Evolutionary conservation across 2,113 vertebrate genomes (phyloP).

Genomic region (zebrafish (Danio rerio)): DNA sequence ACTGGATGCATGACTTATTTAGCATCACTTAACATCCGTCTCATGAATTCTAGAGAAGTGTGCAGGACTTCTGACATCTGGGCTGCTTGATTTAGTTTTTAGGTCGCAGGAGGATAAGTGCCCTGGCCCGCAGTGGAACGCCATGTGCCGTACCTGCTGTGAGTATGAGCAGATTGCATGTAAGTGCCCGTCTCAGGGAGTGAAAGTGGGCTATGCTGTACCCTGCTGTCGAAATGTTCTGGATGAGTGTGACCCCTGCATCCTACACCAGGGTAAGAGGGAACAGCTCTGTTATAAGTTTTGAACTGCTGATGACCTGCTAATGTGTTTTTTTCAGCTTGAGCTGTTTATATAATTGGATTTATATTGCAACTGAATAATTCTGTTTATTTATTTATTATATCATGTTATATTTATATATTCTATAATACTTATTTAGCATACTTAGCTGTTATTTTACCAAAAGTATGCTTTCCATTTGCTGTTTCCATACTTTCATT

Average conservation of each 20-base stretch:
- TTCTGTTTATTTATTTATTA: not conserved
- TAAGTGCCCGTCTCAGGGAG: conserved; percentile 82
- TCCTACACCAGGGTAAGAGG: conserved; percentile 87
- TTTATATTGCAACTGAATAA: no score
- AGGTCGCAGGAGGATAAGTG: conserved; percentile 83
- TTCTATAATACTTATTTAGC: no score
- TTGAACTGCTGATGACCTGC: not conserved
- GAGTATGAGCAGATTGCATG: conserved; percentile 90
- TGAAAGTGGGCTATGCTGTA: conserved; percentile 88
- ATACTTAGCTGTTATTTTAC: no score
- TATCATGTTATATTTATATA: no score
- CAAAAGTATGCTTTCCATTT: no score
- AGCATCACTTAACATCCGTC: not conserved
- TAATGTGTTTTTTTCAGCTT: not conserved
- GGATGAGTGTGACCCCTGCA: conserved; percentile 90
- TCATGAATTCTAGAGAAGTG: not conserved
- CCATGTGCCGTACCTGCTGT: conserved; percentile 91
- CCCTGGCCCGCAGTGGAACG: conserved; percentile 87
- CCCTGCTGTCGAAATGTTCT: conserved; percentile 92
- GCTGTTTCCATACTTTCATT: no score
- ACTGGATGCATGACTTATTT: no score
- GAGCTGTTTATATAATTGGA: not conserved
- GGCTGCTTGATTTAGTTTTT: conserved; percentile 69
- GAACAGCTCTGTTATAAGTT: not conserved
- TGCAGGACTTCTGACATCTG: not conserved